Conservation (phyloP, 2,113 vertebrate species). For the Erinaceus europaeus region DNA sequence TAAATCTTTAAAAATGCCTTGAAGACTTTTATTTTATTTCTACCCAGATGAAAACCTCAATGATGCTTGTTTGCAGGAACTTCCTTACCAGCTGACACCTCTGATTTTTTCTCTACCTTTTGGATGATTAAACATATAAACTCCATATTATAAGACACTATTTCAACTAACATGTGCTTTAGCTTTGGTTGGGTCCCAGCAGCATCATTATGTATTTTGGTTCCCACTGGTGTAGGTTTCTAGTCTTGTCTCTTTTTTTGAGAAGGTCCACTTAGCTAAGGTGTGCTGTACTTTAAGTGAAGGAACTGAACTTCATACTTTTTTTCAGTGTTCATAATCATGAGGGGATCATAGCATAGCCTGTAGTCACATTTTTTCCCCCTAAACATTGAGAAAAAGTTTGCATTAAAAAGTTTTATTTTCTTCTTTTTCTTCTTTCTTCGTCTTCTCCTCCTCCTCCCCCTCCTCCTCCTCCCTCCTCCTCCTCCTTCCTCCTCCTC, state of each 20-base stretch:
- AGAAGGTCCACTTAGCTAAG: neutral
- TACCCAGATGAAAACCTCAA: neutral
- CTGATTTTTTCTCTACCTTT: neutral
- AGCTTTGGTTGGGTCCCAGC: too few species aligned
- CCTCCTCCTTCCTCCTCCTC: too few species aligned
- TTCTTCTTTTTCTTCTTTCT: too few species aligned
- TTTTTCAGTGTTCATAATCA: neutral
- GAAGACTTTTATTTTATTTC: constrained; percentile 14
- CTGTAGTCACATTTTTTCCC: neutral
- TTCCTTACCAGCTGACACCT: neutral
- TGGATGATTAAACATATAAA: neutral
- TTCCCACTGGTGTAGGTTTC: too few species aligned
- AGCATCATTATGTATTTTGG: neutral
- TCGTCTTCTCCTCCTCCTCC: too few species aligned
- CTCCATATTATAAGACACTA: neutral
- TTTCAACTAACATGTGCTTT: neutral
- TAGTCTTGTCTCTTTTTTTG: neutral
- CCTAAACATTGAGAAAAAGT: neutral
- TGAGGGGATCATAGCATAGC: neutral
- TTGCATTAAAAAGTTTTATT: neutral
- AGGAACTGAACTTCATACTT: neutral
- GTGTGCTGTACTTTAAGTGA: neutral
- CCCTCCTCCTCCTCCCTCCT: too few species aligned
- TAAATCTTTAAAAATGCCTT: neutral
- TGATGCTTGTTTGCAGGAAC: neutral